A percentile compares a stretch with the other conserved stretches of the same genome.
phyloP scores from a whole-genome alignment of 2,797 vertebrate genomes.

The Apogon talboti region DNA sequence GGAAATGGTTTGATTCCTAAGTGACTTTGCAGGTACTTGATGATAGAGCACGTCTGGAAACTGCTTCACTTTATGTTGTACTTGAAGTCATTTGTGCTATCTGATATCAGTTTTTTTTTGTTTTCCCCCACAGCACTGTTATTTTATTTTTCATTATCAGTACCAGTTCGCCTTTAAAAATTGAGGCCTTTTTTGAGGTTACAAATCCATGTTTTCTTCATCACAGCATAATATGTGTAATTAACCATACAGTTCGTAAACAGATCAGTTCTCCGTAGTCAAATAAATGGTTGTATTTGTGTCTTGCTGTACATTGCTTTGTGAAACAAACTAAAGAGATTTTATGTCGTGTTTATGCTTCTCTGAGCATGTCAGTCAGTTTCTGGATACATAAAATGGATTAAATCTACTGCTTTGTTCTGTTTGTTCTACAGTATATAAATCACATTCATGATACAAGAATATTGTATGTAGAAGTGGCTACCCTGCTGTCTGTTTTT shows the following conservation, averaged over 20 bases:
- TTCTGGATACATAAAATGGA: constrained; percentile 22
- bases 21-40: constrained; percentile 39
- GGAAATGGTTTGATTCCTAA: background rate
- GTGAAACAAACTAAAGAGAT: background rate
- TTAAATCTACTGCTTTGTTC: constrained; percentile 9
- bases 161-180: constrained; percentile 1
- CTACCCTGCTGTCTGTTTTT: background rate
- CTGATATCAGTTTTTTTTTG: constrained; percentile 5
- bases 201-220: constrained; percentile 1
- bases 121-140: constrained; percentile 7
- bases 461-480: constrained; percentile 1
- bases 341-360: constrained; percentile 10
- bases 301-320: constrained; percentile 10
- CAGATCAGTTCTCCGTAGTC: background rate
- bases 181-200: background rate
- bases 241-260: background rate
- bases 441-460: constrained; percentile 4
- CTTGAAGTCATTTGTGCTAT: background rate
- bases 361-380: constrained; percentile 8
- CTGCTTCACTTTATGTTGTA: constrained; percentile 5
- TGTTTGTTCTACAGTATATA: constrained; percentile 16
- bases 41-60: constrained; percentile 5
- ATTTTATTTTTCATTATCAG: constrained; percentile 10
- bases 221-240: constrained; percentile 8
- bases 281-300: background rate